Evolutionary conservation across 2,888 invertebrate genomes (phyloP).

Genomic region (Pandemis heparana): DNA sequence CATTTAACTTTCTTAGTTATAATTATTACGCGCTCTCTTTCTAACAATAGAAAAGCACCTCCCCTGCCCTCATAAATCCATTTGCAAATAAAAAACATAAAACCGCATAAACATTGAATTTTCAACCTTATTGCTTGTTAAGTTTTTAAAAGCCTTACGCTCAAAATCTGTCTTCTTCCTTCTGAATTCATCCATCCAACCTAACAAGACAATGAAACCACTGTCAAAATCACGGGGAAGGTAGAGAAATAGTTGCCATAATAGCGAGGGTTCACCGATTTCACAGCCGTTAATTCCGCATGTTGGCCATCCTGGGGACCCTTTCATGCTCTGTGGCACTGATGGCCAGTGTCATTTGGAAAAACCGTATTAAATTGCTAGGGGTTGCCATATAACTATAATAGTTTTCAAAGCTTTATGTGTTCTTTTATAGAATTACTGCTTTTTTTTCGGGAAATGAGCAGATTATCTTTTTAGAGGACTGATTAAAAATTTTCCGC

Average conservation of each 20-base stretch:
- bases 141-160: no score
- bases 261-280: conserved; percentile 45
- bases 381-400: neutral
- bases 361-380: neutral
- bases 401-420: neutral
- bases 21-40: no score
- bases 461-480: no score
- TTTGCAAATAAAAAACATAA: no score
- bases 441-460: no score
- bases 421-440: neutral
- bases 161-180: neutral
- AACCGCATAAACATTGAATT: no score
- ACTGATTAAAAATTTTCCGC: no score
- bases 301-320: conserved; percentile 33
- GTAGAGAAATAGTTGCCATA: conserved; percentile 41
- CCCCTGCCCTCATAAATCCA: no score
- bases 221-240: conserved; percentile 18
- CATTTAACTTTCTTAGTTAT: no score
- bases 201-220: conserved; percentile 8
- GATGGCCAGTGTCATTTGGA: conserved; percentile 19
- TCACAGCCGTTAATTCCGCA: conserved; percentile 50
- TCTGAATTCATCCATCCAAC: conserved; percentile 4
- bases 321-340: conserved; percentile 27
- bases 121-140: no score
- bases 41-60: no score